Conservation (phyloP, 2,113 vertebrate species). For the Harpagus bidentatus region DNA sequence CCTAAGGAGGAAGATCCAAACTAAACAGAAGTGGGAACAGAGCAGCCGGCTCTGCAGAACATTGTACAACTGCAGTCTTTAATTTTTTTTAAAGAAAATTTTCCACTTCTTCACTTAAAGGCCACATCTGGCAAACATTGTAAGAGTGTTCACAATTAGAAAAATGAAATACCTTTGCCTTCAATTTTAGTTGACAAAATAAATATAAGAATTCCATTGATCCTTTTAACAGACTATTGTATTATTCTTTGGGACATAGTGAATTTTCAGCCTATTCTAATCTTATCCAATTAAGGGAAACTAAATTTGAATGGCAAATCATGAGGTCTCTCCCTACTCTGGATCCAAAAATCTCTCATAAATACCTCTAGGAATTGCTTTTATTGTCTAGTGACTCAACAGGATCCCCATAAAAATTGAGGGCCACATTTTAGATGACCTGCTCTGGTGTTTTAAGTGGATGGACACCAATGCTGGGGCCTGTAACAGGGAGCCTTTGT, state of each 20-base stretch:
- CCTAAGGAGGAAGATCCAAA: slow-evolving; percentile 29
- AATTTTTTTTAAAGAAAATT: background rate
- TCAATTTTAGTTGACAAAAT: slow-evolving; percentile 51
- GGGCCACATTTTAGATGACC: background rate
- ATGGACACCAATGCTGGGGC: background rate
- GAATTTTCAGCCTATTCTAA: slow-evolving; percentile 11
- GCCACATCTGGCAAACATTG: slow-evolving; percentile 55
- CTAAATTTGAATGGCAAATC: background rate
- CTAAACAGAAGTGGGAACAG: slow-evolving; percentile 33
- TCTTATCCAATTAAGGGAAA: background rate
- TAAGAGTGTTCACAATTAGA: slow-evolving; percentile 47
- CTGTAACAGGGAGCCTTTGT: background rate
- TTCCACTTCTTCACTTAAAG: slow-evolving; percentile 44
- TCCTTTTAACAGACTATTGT: slow-evolving; percentile 35
- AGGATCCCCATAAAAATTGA: background rate
- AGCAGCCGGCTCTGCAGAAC: background rate
- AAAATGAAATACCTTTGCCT: slow-evolving; percentile 43
- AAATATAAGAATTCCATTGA: slow-evolving; percentile 48
- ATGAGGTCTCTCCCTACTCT: background rate
- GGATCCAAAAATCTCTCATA: background rate
- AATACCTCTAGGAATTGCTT: slow-evolving; percentile 1
- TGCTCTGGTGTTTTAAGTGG: background rate
- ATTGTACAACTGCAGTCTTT: background rate
- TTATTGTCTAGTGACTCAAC: background rate
- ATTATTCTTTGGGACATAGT: background rate